phyloP scores from a whole-genome alignment of 1,140 invertebrate species.

The Drosophila dunni region DNA sequence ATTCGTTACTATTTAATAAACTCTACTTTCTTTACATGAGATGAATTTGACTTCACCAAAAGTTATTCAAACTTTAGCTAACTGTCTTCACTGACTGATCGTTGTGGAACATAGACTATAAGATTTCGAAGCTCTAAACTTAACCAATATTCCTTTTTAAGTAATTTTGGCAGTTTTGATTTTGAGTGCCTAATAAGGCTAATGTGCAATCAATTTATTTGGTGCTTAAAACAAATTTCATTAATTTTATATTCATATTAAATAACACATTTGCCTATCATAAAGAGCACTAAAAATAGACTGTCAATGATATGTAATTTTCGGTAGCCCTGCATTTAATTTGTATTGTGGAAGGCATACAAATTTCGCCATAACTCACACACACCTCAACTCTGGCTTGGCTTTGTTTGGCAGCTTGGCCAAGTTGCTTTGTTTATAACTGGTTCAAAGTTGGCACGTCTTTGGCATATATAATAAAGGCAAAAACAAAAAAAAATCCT shows the following conservation, averaged over 20 bases:
- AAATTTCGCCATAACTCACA: constrained; percentile 70
- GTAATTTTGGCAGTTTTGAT: no score
- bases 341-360: constrained; percentile 70
- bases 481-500: constrained; percentile 29
- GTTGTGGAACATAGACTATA: no score
- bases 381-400: constrained; percentile 12
- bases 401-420: constrained; percentile 53
- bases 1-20: no score
- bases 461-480: constrained; percentile 66
- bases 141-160: no score
- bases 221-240: background rate
- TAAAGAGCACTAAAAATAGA: background rate
- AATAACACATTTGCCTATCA: constrained; percentile 20
- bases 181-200: no score
- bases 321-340: constrained; percentile 35
- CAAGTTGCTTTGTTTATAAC: constrained; percentile 73
- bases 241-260: background rate
- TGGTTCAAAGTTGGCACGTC: constrained; percentile 80
- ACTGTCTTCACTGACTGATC: no score
- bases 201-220: background rate
- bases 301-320: constrained; percentile 35
- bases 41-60: no score
- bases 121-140: no score
- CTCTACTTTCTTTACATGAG: no score
- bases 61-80: no score